Base-by-base conservation (phyloP, 2,888 invertebrate species). In the Altica lythri region DNA sequence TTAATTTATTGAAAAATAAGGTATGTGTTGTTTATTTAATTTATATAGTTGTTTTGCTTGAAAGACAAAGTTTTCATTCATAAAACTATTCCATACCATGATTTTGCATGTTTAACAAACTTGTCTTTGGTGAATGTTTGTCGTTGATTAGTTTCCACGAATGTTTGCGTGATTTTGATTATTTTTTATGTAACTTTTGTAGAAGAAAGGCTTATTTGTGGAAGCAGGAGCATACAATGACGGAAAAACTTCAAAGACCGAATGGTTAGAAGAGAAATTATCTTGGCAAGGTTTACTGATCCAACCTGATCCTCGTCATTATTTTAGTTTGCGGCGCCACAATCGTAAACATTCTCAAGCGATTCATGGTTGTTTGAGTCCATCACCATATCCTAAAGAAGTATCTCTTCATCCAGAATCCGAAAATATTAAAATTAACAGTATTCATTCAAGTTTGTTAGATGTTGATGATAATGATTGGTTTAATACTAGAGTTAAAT, bases 281-380 rank as follows among this genome's bases (percentile, higher is more conserved):
- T 81, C 80, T 56, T 92, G 92, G 92, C 80, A 80, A 65, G 92
- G 92, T 1, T 78, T 91, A 13, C 79, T 88, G 43, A 84, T 89
- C 44, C 85, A 92, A 61, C 89, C 90, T 0, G 89, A 90, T 64
- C 86, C 90, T 0, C 74, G 84, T n/a, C 88, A 88, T 77, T 92
- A 84, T 78, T 85, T 89, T 53, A 80, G 81, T 55, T 75, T 89
- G 64, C 75, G 85, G 13, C 75, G 80, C 50, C 82, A 83, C 63
- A 83, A 74, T 63, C 78, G 82, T 59, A 79, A 81, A 46, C 81
- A 80, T 61, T 81, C 85, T 30, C 81, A 85, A 68, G 84, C 78
- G 66, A 81, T 89, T 60, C 90, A 91, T 70, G 90, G 90, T 46
- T 92, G 92, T 63, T 81, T 92, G 53, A 90, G 90, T 69, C 85